Evolutionary conservation across 2,113 vertebrate species (phyloP).

Genomic region (Enhydra lutris): DNA sequence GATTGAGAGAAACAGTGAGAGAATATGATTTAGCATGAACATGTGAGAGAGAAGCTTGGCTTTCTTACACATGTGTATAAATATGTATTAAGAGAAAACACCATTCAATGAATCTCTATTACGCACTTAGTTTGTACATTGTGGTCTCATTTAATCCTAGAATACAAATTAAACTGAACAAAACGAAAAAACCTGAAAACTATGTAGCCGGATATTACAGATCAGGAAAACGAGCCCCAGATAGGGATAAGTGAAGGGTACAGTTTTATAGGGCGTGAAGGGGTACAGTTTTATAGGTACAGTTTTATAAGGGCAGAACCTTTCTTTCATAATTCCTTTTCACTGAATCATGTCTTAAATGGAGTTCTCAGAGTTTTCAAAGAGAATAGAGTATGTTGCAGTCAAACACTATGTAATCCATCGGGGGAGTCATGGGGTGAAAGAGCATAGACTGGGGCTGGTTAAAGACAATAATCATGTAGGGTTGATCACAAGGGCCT

Average conservation of each 20-base stretch:
- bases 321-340: neutral
- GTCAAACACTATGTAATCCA: neutral
- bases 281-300: fast-evolving
- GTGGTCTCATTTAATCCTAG: neutral
- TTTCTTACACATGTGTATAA: neutral
- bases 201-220: neutral
- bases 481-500: neutral
- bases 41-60: neutral
- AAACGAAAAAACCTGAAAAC: neutral
- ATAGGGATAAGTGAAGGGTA: neutral
- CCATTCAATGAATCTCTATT: neutral
- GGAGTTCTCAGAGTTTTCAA: neutral
- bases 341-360: neutral
- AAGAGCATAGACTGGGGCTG: neutral
- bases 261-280: too few species aligned
- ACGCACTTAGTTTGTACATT: neutral
- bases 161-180: neutral
- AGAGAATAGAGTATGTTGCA: neutral
- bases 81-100: neutral
- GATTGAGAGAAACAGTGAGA: neutral
- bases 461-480: neutral
- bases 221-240: neutral
- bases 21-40: neutral
- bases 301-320: neutral
- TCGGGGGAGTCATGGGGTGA: too few species aligned